Conservation (phyloP, 2,888 invertebrate genomes). For the Syrista parreyssii region DNA sequence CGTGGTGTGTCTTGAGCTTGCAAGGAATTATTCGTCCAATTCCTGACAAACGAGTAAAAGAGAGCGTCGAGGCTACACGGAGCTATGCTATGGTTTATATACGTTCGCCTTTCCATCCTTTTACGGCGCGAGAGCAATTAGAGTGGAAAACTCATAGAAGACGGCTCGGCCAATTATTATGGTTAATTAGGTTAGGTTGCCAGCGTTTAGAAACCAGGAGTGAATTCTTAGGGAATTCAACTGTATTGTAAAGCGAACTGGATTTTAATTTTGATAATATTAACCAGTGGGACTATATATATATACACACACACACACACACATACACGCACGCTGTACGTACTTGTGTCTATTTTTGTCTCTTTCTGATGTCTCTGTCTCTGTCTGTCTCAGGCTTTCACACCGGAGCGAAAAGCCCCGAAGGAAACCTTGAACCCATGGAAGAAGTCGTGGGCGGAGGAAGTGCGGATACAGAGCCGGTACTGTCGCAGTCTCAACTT, state of each 20-base stretch:
- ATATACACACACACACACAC: background rate
- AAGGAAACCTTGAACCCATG: slow-evolving; percentile 2
- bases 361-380: background rate
- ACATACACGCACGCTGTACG: background rate
- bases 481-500: background rate
- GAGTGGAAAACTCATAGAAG: slow-evolving; percentile 35
- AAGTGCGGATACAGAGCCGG: background rate
- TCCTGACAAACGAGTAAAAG: background rate
- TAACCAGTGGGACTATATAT: background rate
- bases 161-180: slow-evolving; percentile 30
- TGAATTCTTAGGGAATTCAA: background rate
- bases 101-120: slow-evolving; percentile 15
- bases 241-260: background rate
- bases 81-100: background rate
- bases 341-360: background rate
- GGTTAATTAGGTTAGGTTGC: background rate
- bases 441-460: slow-evolving; percentile 5
- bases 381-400: background rate
- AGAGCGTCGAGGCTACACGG: background rate
- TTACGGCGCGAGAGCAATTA: slow-evolving; percentile 32
- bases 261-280: background rate
- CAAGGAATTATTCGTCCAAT: background rate
- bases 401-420: background rate
- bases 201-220: background rate
- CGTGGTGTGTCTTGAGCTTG: background rate